Evolutionary conservation across 2,797 vertebrate genomes (phyloP), one percentile per base, ranked within the genome.

Genomic region (Leptodactylus fallax): DNA sequence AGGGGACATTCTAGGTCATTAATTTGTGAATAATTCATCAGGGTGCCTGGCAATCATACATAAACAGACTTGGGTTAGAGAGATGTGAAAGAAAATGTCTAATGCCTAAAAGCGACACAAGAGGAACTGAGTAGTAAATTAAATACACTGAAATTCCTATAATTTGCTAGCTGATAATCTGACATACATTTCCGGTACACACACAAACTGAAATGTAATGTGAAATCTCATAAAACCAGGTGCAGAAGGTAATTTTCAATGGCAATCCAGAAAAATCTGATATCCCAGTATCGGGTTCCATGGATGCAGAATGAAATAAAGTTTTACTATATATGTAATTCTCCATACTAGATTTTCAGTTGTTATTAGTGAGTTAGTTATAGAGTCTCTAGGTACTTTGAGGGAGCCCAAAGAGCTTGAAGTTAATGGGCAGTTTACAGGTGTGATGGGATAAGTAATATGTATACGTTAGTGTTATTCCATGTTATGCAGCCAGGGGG

Each of bases 21-120:
- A 67, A 27, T 63, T 25, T 88, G 51, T 88, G 81, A 88, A 88
- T 88, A 83, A 88, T 88, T 79, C 72, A 84, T 65, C 21, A 69
- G 87, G 23, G 14, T 25, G 60, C 36, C 47, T 49, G 36, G 65
- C 78, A 51, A 79, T 21, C 17, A 36, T 19, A 77, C 53, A 85
- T 16, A 72, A n/a, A 72, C 25, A 45, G 27, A 16, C 3, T n/a
- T 10, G 12, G 53, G 55, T 17, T 79, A 23, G 76, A 56, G 23
- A 56, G n/a, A 79, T 58, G 13, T 79, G 51, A 56, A 16, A 14
- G n/a, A 58, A 79, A 79, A 79, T 79, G 27, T 12, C 14, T 53
- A 63, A 6, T 81, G 45, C 51, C 58, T 81, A 23, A 4, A 21
- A 49, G 17, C 47, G 53, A 67, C 55, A 23, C 81, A 83, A 83